These are phyloP conservation scores for Phataginus tricuspis DNA, from an alignment of 2,797 vertebrate species.

Conservation along the genomic window DNA sequence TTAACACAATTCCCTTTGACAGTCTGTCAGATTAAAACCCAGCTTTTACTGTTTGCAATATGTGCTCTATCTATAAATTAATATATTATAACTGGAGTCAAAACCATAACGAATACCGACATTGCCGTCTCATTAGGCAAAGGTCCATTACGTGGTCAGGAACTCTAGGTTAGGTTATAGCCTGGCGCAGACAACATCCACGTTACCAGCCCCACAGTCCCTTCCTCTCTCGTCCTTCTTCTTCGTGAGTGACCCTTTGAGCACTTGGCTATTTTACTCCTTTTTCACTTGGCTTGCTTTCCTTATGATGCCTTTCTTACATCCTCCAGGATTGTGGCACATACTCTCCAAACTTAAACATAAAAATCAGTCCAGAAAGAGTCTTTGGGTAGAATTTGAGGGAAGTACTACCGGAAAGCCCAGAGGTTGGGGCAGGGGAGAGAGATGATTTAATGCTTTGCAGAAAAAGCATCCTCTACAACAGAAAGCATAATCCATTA, in stretches of 20 bases:
- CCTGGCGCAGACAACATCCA: background rate
- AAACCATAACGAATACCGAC: slow-evolving; percentile 67
- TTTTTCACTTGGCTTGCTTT: slow-evolving; percentile 29
- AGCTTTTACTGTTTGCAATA: slow-evolving; percentile 61
- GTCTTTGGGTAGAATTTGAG: slow-evolving; percentile 29
- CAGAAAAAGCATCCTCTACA: slow-evolving; percentile 45
- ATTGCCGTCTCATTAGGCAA: slow-evolving; percentile 34
- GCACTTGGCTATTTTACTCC: background rate
- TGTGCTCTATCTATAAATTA: slow-evolving; percentile 63
- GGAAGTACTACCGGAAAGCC: slow-evolving; percentile 41
- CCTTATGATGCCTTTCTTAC: background rate
- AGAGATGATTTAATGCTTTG: slow-evolving; percentile 44
- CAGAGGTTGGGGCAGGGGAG: background rate
- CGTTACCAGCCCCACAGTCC: background rate
- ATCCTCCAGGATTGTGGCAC: background rate
- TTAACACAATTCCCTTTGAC: slow-evolving; percentile 66
- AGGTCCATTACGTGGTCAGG: background rate
- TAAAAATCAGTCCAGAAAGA: slow-evolving; percentile 54
- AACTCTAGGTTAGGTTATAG: background rate
- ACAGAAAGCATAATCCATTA: slow-evolving; percentile 68
- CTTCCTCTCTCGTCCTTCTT: background rate
- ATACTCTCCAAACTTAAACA: slow-evolving; percentile 38
- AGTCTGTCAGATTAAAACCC: slow-evolving; percentile 62
- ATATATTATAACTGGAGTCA: slow-evolving; percentile 54
- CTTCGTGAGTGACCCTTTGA: background rate